These are phyloP conservation scores for Leguminivora glycinivorella DNA, from an alignment of 1,140 invertebrate genomes.

Conservation along the genomic window DNA sequence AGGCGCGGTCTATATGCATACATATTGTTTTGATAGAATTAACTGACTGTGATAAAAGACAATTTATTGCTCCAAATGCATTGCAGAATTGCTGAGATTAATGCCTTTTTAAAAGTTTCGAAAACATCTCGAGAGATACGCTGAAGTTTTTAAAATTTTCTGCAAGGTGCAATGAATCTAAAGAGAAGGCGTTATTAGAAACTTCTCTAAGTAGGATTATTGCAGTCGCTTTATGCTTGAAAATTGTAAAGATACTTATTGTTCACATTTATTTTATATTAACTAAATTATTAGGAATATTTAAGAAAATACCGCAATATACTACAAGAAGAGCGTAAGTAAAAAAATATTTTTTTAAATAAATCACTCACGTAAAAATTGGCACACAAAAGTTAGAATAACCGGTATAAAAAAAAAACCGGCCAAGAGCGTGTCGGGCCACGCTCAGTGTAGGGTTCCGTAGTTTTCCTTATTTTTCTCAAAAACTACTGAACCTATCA, in stretches of 20 bases:
- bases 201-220: constrained; percentile 52
- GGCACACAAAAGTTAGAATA: constrained; percentile 40
- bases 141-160: constrained; percentile 56
- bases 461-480: no score
- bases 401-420: no score
- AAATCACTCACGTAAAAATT: no score
- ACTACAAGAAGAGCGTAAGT: no score
- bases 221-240: constrained; percentile 36
- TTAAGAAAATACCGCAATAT: no score
- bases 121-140: constrained; percentile 51
- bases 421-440: no score
- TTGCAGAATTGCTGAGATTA: constrained; percentile 51
- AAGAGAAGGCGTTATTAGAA: constrained; percentile 58
- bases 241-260: neutral
- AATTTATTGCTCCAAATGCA: constrained; percentile 45
- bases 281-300: no score
- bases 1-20: no score
- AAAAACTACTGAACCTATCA: no score
- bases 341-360: no score
- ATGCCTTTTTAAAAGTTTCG: constrained; percentile 59
- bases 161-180: constrained; percentile 64
- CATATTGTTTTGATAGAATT: no score
- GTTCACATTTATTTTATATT: neutral
- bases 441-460: no score
- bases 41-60: constrained; percentile 25